Percentiles rank a stretch among this genome's conserved stretches.
Conservation (phyloP, 2,888 invertebrate species). For the Drosophila austrosaltans region DNA sequence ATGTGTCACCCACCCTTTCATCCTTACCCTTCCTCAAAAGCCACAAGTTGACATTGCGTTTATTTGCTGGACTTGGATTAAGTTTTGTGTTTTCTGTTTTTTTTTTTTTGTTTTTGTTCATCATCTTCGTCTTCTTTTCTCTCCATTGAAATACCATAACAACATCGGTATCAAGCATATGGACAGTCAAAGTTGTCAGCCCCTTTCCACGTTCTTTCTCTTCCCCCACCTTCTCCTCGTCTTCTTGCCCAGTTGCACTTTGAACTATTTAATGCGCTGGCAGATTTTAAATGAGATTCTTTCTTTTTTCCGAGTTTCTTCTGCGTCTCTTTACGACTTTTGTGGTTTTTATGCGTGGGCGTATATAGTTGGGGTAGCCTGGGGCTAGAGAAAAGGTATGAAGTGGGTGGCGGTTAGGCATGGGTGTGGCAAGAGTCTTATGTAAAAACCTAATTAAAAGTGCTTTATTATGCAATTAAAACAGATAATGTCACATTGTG, state of each 20-base stretch:
- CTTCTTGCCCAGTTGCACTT: slow-evolving; percentile 2
- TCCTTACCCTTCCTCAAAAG: not conserved
- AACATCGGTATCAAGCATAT: slow-evolving; percentile 14
- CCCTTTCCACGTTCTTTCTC: not conserved
- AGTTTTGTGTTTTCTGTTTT: slow-evolving; percentile 28
- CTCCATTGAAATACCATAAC: slow-evolving; percentile 6
- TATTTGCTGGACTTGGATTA: slow-evolving; percentile 49
- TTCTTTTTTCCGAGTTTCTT: slow-evolving; percentile 35
- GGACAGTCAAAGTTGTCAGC: slow-evolving; percentile 13
- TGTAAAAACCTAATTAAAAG: slow-evolving; percentile 74
- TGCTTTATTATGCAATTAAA: slow-evolving; percentile 78
- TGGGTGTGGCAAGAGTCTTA: slow-evolving; percentile 26
- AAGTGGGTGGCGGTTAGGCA: slow-evolving; percentile 1
- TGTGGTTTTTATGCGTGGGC: slow-evolving; percentile 33
- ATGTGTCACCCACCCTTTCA: not conserved
- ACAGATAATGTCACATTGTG: slow-evolving; percentile 69
- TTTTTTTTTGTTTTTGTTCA: not conserved
- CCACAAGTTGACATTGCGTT: slow-evolving; percentile 43
- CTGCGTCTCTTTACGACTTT: slow-evolving; percentile 37
- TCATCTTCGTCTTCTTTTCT: slow-evolving; percentile 4
- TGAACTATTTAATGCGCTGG: slow-evolving; percentile 12
- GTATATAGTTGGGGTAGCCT: not conserved
- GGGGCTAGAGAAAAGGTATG: not conserved
- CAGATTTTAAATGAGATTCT: slow-evolving; percentile 43
- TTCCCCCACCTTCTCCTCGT: too few relatives aligned